phyloP scores from a whole-genome alignment of 2,888 invertebrate genomes.

The Phortica okadai region DNA sequence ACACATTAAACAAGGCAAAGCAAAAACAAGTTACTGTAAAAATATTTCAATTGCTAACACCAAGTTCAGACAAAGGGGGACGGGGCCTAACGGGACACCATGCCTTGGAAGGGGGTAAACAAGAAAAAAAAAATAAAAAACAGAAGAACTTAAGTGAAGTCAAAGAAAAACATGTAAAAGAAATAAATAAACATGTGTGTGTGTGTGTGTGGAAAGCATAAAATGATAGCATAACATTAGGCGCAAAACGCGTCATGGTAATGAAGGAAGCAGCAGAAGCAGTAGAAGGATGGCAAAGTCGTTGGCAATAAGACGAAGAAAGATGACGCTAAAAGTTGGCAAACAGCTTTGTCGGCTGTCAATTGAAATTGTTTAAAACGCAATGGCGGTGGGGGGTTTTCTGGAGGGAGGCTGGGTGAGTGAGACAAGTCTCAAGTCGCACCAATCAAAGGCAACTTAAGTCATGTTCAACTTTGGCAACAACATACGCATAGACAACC shows the following conservation, averaged over 20 bases:
- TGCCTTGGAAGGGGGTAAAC: not conserved
- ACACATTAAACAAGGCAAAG: conserved; percentile 59
- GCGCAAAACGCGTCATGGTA: conserved; percentile 36
- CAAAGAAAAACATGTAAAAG: not conserved
- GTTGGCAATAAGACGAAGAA: not conserved
- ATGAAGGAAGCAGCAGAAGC: not conserved
- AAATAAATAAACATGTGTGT: conserved; percentile 33
- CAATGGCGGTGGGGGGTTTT: not conserved
- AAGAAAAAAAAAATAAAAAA: conserved; percentile 5
- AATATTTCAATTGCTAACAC: conserved; percentile 48
- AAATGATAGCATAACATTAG: conserved; percentile 53
- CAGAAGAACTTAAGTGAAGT: conserved; percentile 1
- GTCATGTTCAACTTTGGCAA: not conserved
- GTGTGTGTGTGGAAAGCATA: conserved; percentile 32
- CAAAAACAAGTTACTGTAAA: conserved; percentile 41
- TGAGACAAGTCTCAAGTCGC: not conserved
- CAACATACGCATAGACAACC: too few species aligned
- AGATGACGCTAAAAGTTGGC: not conserved
- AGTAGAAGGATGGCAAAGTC: too few species aligned
- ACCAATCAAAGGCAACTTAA: not conserved
- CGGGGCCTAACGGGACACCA: conserved; percentile 19
- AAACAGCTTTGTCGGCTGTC: conserved; percentile 7
- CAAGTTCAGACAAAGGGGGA: conserved; percentile 41
- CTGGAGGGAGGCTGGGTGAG: too few species aligned
- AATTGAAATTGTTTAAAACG: not conserved